Percentiles rank a stretch among this genome's conserved stretches.
phyloP scores from a whole-genome alignment of 2,113 vertebrate species.

The Ahaetulla prasina region DNA sequence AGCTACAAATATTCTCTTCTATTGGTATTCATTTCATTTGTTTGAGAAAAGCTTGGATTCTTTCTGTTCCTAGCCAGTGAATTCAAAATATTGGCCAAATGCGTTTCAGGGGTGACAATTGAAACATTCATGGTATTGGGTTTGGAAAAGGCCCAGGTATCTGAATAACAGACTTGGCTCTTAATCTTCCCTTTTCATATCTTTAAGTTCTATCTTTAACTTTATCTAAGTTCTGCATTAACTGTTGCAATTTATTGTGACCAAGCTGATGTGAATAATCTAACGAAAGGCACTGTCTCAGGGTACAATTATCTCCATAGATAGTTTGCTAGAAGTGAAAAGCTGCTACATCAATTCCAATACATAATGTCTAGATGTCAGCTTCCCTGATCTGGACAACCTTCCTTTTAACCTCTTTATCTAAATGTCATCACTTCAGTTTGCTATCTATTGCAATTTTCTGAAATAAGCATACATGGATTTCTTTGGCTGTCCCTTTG shows the following conservation, averaged over 20 bases:
- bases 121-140: fast-evolving
- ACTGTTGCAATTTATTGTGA: background rate
- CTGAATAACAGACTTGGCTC: background rate
- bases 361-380: background rate
- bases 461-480: background rate
- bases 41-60: background rate
- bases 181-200: background rate
- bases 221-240: background rate
- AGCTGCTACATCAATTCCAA: conserved; percentile 5
- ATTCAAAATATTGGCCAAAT: background rate
- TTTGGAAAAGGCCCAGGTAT: fast-evolving
- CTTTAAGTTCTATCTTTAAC: background rate
- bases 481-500: conserved; percentile 10
- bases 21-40: background rate
- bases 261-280: background rate
- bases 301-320: background rate
- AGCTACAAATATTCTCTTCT: background rate
- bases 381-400: background rate
- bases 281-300: background rate
- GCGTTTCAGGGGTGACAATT: background rate
- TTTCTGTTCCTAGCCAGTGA: background rate
- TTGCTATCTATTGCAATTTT: conserved; percentile 31
- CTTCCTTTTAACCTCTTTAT: conserved; percentile 27
- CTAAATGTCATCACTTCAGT: conserved; percentile 16
- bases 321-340: conserved; percentile 16